Conservation (phyloP, 2,113 vertebrate genomes). For the Picathartes gymnocephalus region DNA sequence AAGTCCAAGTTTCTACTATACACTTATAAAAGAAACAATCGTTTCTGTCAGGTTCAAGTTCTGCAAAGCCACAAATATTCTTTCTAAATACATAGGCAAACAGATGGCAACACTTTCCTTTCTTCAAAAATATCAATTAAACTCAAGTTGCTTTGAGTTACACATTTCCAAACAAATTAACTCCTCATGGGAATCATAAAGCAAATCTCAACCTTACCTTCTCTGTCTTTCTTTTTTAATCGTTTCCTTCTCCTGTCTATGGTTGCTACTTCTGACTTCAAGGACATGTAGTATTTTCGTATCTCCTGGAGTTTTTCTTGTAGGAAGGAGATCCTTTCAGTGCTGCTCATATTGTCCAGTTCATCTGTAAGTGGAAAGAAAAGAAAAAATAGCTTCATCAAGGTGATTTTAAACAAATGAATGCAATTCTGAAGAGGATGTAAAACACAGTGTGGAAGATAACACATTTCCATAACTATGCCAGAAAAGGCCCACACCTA, state of each 20-base stretch:
- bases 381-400: background rate
- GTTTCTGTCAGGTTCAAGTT: background rate
- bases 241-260: constrained; percentile 94
- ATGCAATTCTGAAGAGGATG: background rate
- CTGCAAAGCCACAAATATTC: background rate
- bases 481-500: background rate
- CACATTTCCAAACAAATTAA: background rate
- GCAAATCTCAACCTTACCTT: constrained; percentile 77
- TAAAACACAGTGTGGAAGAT: background rate
- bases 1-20: background rate
- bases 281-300: constrained; percentile 94
- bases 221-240: constrained; percentile 98
- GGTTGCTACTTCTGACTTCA: constrained; percentile 98
- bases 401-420: background rate
- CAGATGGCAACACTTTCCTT: background rate
- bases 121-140: background rate
- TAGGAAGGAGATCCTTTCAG: constrained; percentile 93
- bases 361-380: constrained; percentile 72
- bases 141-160: background rate
- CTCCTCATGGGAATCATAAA: background rate
- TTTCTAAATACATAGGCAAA: background rate
- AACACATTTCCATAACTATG: background rate
- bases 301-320: constrained; percentile 99
- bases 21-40: background rate
- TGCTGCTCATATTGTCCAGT: constrained; percentile 90